Conservation (phyloP, 2,113 vertebrate genomes). For the Toxostoma redivivum region DNA sequence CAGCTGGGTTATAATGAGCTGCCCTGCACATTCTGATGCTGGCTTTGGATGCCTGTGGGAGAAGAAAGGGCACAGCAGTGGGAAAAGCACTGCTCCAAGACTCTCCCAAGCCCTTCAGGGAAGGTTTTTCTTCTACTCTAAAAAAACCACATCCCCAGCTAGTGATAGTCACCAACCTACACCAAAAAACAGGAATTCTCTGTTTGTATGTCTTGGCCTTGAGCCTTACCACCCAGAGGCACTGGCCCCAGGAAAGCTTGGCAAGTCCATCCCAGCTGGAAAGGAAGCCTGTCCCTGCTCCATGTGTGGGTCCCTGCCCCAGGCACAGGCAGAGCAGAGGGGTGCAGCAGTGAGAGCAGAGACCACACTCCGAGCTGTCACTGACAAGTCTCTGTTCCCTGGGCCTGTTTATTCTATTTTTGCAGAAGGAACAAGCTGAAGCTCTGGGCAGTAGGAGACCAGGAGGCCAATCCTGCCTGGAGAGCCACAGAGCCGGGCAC, state of each 20-base stretch:
- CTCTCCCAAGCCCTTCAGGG: background rate
- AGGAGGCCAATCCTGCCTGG: background rate
- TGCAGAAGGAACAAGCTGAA: background rate
- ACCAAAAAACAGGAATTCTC: background rate
- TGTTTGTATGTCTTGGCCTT: slow-evolving; percentile 19
- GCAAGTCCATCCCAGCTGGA: background rate
- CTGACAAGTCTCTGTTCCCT: background rate
- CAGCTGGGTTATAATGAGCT: background rate
- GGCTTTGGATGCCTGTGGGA: background rate
- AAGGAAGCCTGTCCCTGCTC: background rate
- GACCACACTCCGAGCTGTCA: background rate
- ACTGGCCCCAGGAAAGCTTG: background rate
- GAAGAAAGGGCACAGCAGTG: accelerated
- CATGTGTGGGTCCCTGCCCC: background rate
- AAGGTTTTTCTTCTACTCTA: background rate
- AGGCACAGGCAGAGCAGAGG: background rate
- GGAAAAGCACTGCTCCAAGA: background rate
- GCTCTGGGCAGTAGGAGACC: background rate
- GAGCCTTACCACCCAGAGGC: slow-evolving; percentile 13
- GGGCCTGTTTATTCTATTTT: background rate
- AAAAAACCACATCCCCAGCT: background rate
- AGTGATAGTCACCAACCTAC: background rate
- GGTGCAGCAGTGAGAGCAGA: background rate
- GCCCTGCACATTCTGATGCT: background rate
- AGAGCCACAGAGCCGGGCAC: background rate